Percentiles rank a stretch among this genome's conserved stretches.
phyloP scores from a whole-genome alignment of 2,797 vertebrate species.

The Aulostomus chinensis region DNA sequence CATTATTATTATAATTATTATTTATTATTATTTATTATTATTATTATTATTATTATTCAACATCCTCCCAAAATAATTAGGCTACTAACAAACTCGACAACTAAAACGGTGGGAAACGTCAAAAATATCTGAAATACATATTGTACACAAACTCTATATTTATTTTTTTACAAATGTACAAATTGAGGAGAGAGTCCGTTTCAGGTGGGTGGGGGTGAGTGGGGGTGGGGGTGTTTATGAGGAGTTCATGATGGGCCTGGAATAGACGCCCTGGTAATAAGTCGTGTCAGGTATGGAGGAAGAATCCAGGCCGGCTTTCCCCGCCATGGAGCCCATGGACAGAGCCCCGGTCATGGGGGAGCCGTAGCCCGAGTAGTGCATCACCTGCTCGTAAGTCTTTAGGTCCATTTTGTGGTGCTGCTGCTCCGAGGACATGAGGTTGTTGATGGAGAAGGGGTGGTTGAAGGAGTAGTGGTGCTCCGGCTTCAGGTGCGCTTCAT shows the following conservation, averaged over 20 bases:
- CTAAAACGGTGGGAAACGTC: constrained; percentile 83
- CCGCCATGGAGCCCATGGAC: constrained; percentile 94
- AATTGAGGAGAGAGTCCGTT: constrained; percentile 69
- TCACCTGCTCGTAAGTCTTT: constrained; percentile 98
- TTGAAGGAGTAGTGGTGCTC: constrained; percentile 99
- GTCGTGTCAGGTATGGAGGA: constrained; percentile 91
- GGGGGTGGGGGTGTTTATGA: constrained; percentile 78
- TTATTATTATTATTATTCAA: no score
- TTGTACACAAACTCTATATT: constrained; percentile 83
- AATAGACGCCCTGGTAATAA: constrained; percentile 98
- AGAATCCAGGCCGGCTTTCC: constrained; percentile 91
- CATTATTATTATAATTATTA: constrained; percentile 13
- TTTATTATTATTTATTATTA: constrained; percentile 48
- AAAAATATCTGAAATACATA: constrained; percentile 83
- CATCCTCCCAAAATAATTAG: constrained; percentile 81
- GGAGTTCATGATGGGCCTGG: constrained; percentile 98
- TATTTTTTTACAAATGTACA: constrained; percentile 86
- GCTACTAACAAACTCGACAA: constrained; percentile 84
- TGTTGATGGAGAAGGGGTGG: constrained; percentile 98
- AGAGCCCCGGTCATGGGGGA: constrained; percentile 93
- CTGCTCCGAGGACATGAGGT: constrained; percentile 98
- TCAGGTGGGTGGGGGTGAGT: constrained; percentile 12
- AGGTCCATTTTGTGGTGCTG: constrained; percentile 99
- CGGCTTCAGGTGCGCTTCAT: constrained; percentile 94
- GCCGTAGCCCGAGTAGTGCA: constrained; percentile 95